Percentiles rank a stretch among this genome's conserved stretches.
These are phyloP conservation scores for Hemithea aestivaria DNA, from an alignment of 2,888 invertebrate species.

Conservation along the genomic window DNA sequence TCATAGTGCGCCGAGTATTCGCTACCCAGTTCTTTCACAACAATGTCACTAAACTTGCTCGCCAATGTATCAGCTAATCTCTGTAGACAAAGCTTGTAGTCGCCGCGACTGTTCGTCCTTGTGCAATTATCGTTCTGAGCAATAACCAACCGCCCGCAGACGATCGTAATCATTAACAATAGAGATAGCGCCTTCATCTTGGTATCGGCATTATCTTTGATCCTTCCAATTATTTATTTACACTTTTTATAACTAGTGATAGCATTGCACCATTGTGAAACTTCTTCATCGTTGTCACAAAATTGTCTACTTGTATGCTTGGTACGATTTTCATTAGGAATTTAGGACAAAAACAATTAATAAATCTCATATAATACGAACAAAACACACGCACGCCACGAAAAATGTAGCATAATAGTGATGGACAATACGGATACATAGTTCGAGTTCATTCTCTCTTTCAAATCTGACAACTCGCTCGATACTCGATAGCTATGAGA, in stretches of 20 bases:
- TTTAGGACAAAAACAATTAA: conserved; percentile 1
- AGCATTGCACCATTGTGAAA: background rate
- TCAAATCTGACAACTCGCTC: no score
- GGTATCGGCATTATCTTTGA: conserved; percentile 56
- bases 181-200: conserved; percentile 66
- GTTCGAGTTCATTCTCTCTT: no score
- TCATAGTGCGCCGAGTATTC: conserved; percentile 65
- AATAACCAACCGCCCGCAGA: conserved; percentile 41
- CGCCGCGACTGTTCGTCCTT: conserved; percentile 54
- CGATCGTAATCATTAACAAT: conserved; percentile 51
- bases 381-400: no score
- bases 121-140: conserved; percentile 64
- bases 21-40: conserved; percentile 64
- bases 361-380: background rate
- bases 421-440: no score
- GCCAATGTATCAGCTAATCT: conserved; percentile 56
- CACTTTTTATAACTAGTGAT: background rate
- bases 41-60: conserved; percentile 59
- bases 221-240: conserved; percentile 21
- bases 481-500: no score
- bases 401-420: no score
- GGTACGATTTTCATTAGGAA: no score
- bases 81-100: conserved; percentile 59
- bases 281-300: conserved; percentile 5
- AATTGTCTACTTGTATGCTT: background rate